Evolutionary conservation across 53 echinoderm and acorn worm species (phyloP).

Genomic region (Paracentrotus lividus): DNA sequence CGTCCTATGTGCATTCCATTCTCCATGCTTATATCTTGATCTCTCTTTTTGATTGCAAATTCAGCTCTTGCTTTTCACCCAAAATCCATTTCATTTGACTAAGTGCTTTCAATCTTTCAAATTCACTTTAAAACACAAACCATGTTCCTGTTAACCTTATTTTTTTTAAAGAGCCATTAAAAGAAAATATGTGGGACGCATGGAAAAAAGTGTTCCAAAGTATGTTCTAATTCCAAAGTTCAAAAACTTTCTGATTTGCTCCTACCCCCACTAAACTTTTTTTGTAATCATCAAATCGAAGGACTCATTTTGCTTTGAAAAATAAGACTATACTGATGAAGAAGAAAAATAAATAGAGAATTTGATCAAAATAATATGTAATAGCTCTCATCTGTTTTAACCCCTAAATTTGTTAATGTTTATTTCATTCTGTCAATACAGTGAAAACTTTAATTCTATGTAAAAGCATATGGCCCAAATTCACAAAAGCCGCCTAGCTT

Average conservation of each 20-base stretch:
- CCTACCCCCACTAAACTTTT: background rate
- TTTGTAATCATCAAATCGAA: background rate
- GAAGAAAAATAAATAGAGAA: no score
- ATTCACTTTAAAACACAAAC: conserved; percentile 30
- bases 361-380: no score
- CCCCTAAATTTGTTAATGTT: no score
- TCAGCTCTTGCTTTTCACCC: background rate
- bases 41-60: background rate
- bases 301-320: no score
- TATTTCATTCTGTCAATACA: no score
- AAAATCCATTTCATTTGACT: conserved; percentile 25
- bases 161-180: background rate
- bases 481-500: no score
- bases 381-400: no score
- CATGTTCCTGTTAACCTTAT: conserved; percentile 54
- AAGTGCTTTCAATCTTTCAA: conserved; percentile 38
- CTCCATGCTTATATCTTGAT: background rate
- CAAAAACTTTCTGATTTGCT: background rate
- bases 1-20: no score
- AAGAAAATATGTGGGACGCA: background rate
- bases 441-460: no score
- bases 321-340: no score
- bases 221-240: background rate
- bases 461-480: no score
- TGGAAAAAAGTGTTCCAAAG: background rate